Percentiles rank a stretch among this genome's conserved stretches.
Evolutionary conservation across 1,140 invertebrate genomes (phyloP).

Genomic region (Euwallacea similis): DNA sequence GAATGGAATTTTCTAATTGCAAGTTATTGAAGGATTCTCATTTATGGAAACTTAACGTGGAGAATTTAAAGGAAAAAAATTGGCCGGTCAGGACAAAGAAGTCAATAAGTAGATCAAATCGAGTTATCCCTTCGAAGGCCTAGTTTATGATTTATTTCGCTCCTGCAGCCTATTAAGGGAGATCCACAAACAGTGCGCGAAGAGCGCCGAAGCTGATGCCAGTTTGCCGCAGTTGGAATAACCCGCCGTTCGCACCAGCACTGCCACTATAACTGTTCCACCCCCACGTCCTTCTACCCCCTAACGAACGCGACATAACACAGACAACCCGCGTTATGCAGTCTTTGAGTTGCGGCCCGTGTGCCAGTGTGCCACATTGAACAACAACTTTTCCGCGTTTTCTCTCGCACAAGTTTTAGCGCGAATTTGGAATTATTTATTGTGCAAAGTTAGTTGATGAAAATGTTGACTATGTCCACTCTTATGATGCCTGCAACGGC

Average conservation of each 20-base stretch:
- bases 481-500: conserved; percentile 53
- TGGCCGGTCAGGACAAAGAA: conserved; percentile 10
- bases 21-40: too few species aligned
- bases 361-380: conserved; percentile 45
- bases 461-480: conserved; percentile 53
- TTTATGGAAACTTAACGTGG: neutral
- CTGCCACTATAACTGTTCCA: conserved; percentile 45
- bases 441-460: neutral
- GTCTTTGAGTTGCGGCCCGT: conserved; percentile 51
- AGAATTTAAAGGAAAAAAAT: neutral
- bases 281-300: conserved; percentile 46
- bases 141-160: conserved; percentile 39
- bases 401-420: conserved; percentile 31
- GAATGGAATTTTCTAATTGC: too few species aligned
- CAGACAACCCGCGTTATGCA: conserved; percentile 48
- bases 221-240: conserved; percentile 50
- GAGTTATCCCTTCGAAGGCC: conserved; percentile 31
- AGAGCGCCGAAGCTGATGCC: conserved; percentile 50
- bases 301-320: conserved; percentile 46
- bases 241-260: conserved; percentile 47
- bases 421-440: conserved; percentile 45
- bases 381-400: conserved; percentile 28
- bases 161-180: conserved; percentile 39
- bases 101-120: conserved; percentile 26
- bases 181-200: conserved; percentile 45